Evolutionary conservation across 1,140 invertebrate species (phyloP), one percentile per base, ranked within the genome.

Genomic region (Asobara japonica): DNA sequence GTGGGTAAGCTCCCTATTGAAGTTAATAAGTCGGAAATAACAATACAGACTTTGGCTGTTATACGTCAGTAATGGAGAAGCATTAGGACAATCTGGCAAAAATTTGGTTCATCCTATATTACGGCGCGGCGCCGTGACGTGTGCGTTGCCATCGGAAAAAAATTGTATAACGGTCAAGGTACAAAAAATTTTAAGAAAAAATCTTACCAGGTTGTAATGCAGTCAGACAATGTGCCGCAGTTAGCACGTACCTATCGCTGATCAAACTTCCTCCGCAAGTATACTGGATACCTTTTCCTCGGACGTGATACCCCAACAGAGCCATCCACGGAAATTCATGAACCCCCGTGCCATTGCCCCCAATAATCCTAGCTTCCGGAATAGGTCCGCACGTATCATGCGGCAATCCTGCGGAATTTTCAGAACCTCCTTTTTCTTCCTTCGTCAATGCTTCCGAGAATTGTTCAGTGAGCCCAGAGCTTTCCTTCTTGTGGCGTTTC

Each of bases 291-390:
- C 80, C 79, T 62, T 8, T 84, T 2, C 75, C 82, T 89, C 88
- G 77, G 68, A 82, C 86, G 16, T 86, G 73, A 64, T 92, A 92
- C 0, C 86, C 83, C 6, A 93, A 76, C 0, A 92, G 80, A 0
- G 89, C 91, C 89, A 94, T 91, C 93, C 93, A 95, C 0, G 93
- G 93, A 75, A 90, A 92, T 76, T 92, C 91, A 65, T 90, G 89
- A 7, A 93, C 84, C 4, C 89, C 89, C 4, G 92, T 90, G n/a
- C 84, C 81, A 61, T 89, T 85, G 3, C 92, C 92, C 25, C 91
- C 91, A 45, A 91, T 88, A 33, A 94, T 91, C 38, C 89, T 89
- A 25, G 79, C 74, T 0, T 75, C 73, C 13, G 85, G 51, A 69
- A 85, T 81, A 2, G 73, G 69, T 3, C 85, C 85, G 36, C 86